phyloP scores from a whole-genome alignment of 1,140 invertebrate genomes.

The Ceratitis capitata region DNA sequence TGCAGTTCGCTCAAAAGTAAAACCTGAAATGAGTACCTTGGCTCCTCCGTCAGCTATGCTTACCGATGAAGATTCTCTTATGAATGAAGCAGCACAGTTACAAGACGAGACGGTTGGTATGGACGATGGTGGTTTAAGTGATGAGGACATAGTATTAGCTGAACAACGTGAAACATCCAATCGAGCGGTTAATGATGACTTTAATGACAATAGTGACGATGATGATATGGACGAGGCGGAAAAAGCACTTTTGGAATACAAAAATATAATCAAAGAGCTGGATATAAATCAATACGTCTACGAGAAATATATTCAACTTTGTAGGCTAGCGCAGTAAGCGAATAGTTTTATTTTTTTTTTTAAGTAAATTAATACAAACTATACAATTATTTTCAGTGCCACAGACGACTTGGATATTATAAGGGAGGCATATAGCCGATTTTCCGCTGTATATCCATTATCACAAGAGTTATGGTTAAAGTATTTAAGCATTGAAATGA shows the following conservation, averaged over 20 bases:
- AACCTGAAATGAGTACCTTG: background rate
- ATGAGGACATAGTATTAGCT: slow-evolving; percentile 11
- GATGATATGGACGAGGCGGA: slow-evolving; percentile 33
- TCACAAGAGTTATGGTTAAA: slow-evolving; percentile 47
- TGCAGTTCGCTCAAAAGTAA: background rate
- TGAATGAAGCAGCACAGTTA: slow-evolving; percentile 38
- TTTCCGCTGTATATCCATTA: slow-evolving; percentile 46
- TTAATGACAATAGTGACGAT: slow-evolving; percentile 30
- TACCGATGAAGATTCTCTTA: slow-evolving; percentile 42
- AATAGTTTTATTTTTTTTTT: background rate
- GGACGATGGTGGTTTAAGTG: slow-evolving; percentile 5
- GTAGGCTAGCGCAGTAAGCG: slow-evolving; percentile 44
- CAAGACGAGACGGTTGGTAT: background rate
- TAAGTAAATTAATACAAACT: background rate
- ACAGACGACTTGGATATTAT: slow-evolving; percentile 47
- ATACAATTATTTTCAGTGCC: background rate
- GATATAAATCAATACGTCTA: slow-evolving; percentile 42
- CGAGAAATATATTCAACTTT: slow-evolving; percentile 45
- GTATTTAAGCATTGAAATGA: slow-evolving; percentile 44
- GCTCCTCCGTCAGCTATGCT: background rate
- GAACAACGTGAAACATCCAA: background rate
- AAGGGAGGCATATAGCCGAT: slow-evolving; percentile 43
- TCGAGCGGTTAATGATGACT: background rate
- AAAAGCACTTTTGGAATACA: slow-evolving; percentile 33
- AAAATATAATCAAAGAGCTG: slow-evolving; percentile 39